Base-by-base conservation (phyloP, 2,797 vertebrate genomes). In the Cirrhinus molitorella region DNA sequence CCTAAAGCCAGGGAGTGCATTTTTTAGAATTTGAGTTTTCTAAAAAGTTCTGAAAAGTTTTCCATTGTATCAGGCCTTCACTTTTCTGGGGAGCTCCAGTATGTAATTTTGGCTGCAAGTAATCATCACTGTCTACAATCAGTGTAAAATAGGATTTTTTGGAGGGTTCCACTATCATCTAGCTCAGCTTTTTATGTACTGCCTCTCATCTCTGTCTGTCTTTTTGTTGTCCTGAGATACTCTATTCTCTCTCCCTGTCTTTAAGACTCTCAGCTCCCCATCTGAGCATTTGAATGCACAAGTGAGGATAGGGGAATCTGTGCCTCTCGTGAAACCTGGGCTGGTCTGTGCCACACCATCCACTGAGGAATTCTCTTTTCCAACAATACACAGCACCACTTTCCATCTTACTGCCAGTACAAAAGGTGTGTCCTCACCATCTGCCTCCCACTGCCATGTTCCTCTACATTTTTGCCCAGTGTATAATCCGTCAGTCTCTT, bases 321-420 rank as follows among this genome's bases (percentile, higher is more conserved):
- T 72, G 43, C 37, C 49, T 74, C 73, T 66, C 57, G 55, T 71
- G 61, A 72, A 84, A 40, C 57, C 5, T 40, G 73, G 77, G 65
- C 67, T 67, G 76, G 78, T 86, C 77, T 85, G 82, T 61, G 53
- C 47, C 14, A 23, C 49, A 72, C 68, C 71, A 83, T 85, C 57
- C 75, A 82, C 17, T 61, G 51, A 86, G 68, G 21, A 28, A 76
- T 87, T 88, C 78, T 85, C 49, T 71, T 72, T 45, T 74, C 49
- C 67, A 86, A 88, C 76, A 87, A 87, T 83, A 73, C 61, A 25
- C 55, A 75, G 72, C 72, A 81, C 53, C 72, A 57, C 61, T 83
- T 84, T 55, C 87, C 79, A 80, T 85, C 76, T 55, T 57, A 43
- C 73, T 28, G 23, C 31, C 77, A 75, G 79, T 70, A 87, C 70